Conservation (phyloP, 1,140 invertebrate species). For the Chelonus insularis region DNA sequence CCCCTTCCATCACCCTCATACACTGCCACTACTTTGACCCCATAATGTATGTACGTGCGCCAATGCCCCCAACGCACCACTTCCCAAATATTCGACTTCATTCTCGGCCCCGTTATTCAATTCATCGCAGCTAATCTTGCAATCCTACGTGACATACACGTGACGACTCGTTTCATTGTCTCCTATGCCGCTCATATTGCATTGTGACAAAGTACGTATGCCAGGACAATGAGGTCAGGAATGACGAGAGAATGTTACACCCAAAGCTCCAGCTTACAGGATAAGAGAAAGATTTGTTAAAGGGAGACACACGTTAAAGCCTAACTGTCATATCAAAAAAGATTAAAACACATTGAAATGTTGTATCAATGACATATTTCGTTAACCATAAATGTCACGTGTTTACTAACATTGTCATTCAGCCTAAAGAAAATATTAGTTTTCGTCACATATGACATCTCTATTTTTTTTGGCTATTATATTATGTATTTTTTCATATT, state of each 20-base stretch:
- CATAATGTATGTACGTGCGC: conserved; percentile 10
- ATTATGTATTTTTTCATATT: too few relatives aligned
- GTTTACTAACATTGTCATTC: too few relatives aligned
- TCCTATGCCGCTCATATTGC: background rate
- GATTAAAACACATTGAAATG: background rate
- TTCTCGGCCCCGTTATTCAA: conserved; percentile 20
- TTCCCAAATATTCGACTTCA: conserved; percentile 26
- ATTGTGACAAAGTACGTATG: background rate
- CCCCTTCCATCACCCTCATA: conserved; percentile 19
- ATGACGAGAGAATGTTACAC: conserved; percentile 15
- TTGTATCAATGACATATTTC: too few relatives aligned
- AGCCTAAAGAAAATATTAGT: too few relatives aligned
- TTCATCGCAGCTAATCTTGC: conserved; percentile 23
- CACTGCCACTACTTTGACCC: conserved; percentile 15
- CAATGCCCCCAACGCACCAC: background rate
- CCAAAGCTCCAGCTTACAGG: background rate
- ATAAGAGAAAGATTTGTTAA: conserved; percentile 18
- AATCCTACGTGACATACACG: conserved; percentile 9
- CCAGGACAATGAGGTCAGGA: background rate
- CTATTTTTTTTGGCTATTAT: too few relatives aligned
- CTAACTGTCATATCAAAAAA: background rate
- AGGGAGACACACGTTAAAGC: background rate
- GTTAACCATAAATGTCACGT: too few relatives aligned
- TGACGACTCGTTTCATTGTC: conserved; percentile 22
- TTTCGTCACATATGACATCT: too few relatives aligned